Base-by-base conservation (phyloP, 2,113 vertebrate species). In the Urocitellus parryii region DNA sequence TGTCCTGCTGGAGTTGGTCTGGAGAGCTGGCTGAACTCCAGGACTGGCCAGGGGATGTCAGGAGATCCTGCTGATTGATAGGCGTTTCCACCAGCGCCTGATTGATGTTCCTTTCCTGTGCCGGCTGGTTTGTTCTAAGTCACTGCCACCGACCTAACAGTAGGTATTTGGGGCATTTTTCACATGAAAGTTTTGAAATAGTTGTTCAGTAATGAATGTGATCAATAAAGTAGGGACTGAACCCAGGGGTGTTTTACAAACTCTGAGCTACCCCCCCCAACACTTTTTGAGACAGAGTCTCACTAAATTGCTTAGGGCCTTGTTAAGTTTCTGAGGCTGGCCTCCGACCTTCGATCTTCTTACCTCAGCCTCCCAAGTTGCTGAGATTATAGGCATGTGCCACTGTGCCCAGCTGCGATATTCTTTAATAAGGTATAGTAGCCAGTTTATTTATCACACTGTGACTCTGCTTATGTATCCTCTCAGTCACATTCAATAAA, bases 161-260 rank as follows among this genome's bases (percentile, higher is more conserved):
- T 79, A 61, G 17, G 27, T 65, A 25, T 72, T 72, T 86, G 27
- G 51, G 70, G 25, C 58, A 90, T 87, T 90, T 94, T 91, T 89
- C 25, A 91, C 18, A 95, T 82, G 77, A 86, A 22, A 73, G 5
- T 91, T 93, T 95, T 86, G 42, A 94, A 94, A 91, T 80, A 68
- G 16, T 68, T 65, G 34, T 96, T 90, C 10, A 80, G 1, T 88
- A 74, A 79, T 88, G 29, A 84, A 63, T 68, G 25, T 88, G 34
- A 87, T 48, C 87, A 65, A 58, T 45, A 65, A 42, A 32, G 25
- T 27, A 9, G 61, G 8, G 24, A 63, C 24, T 63, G 61, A 63
- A 63, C 61, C 61, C 24, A 25, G 61, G 24, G 24, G 61, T 63
- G 25, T 63, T 63, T 63, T 68, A 68, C 65, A 58, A 58, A 24